Evolutionary conservation across 2,888 invertebrate genomes (phyloP), one percentile per base, ranked within the genome.

Genomic region (Ecdyonurus torrentis): DNA sequence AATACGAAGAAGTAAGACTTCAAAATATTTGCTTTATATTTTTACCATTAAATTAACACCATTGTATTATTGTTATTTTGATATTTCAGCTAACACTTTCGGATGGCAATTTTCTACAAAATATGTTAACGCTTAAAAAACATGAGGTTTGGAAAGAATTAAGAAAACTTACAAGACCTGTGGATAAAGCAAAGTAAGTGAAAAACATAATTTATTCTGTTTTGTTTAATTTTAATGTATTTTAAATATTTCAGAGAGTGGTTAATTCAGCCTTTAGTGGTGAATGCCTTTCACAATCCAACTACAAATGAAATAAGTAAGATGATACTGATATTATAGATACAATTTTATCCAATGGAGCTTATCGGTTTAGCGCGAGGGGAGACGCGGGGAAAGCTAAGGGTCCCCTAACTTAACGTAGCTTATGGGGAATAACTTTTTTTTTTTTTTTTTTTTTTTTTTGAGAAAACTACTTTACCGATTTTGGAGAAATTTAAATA

Each of bases 221-320:
- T n/a, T n/a, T n/a, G n/a, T n/a, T n/a, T 24, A 60, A 37, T 20
- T 37, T 64, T 15, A 15, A 2, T 20, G n/a, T 53, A 22, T 22
- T 15, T 25, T 64, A 19, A 60, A 52, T 65, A 66, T 52, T 66
- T 18, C 66, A 72, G 72, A 64, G 72, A 72, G 63, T 72, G 72
- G 72, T 66, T 70, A 59, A 70, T 72, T 61, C 71, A 71, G 58
- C 78, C 78, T 0, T 74, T 78, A 24, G 72, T 79, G 18, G 80
- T 81, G 19, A 81, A 82, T 70, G 81, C 81, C 1, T 81, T 81
- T 70, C 82, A 81, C 70, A 79, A 77, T 66, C 77, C 81, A n/a
- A 76, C 79, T 55, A 78, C 78, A 65, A 81, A 81, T 71, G 79
- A 80, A 71, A 81, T 81, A 61, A 72, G 74, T 74, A 69, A 69